Evolutionary conservation across 2,888 invertebrate genomes (phyloP), one percentile per base, ranked within the genome.

Genomic region (Chrysolina oricalcia): DNA sequence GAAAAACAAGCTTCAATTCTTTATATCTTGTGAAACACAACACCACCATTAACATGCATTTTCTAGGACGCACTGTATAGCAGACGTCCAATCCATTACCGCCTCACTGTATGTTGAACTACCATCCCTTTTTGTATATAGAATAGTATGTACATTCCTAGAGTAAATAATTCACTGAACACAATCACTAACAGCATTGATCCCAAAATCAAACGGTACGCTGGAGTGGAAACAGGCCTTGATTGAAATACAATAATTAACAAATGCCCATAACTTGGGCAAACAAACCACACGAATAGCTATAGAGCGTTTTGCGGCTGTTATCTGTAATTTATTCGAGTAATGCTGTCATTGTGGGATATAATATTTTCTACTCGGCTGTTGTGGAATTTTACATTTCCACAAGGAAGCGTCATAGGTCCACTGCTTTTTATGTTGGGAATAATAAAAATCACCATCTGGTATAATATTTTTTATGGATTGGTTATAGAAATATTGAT

Each of bases 231-330:
- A 70, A 53, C 63, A 23, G 67, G 43, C 70, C 53, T 74, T 74
- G 70, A 78, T 76, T 76, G 70, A 75, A 74, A 76, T 69, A 70
- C 68, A 53, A 67, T 68, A 75, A 74, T 65, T 73, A 74, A 74
- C 71, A 43, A 74, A 69, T 59, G 64, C 62, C 35, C 27, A 43
- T 59, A 46, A 66, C 53, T 72, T 66, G 41, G 46, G 69, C 64
- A 63, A 66, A 66, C 46, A 46, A 48, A 46, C 11, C 10, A 3
- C 46, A 27, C 35, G 23, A 66, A 65, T 65, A 48, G 8, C 8
- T 48, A 15, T 48, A 8, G 9, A 48, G 15, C 48, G 17, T 8
- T 17, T 48, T n/a, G 48, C 48, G 15, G 15, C 17, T 15, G 48
- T 48, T 5, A 0, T 48, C 48, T 15, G 46, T 13, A 46, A 48